Evolutionary conservation across 2,888 invertebrate genomes (phyloP).

Genomic region (Andrena flavipes): DNA sequence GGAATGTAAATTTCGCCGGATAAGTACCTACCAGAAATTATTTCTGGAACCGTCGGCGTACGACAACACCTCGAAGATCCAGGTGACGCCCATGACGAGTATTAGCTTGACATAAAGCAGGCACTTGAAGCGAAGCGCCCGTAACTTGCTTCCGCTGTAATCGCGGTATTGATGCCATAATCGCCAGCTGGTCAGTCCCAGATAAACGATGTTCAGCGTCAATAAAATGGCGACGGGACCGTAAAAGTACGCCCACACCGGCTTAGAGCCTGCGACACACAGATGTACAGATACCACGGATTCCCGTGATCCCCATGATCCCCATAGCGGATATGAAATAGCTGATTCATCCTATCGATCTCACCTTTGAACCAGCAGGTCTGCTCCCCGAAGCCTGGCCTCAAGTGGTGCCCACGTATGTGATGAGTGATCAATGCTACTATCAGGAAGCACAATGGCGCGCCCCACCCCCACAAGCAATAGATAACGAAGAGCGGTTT

Average conservation of each 20-base stretch:
- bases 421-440: constrained; percentile 86
- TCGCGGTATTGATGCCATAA: constrained; percentile 87
- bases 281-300: background rate
- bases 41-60: constrained; percentile 67
- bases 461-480: constrained; percentile 88
- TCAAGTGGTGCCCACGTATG: constrained; percentile 86
- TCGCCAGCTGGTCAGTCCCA: constrained; percentile 86
- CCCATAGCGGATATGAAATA: background rate
- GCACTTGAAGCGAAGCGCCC: constrained; percentile 86
- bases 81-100: constrained; percentile 90
- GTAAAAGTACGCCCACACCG: constrained; percentile 89
- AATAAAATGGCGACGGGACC: constrained; percentile 88
- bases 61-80: constrained; percentile 89
- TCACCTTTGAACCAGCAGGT: constrained; percentile 90
- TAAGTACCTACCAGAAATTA: constrained; percentile 82
- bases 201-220: constrained; percentile 86
- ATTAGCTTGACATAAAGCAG: constrained; percentile 88
- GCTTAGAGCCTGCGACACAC: constrained; percentile 85
- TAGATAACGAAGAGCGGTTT: constrained; percentile 86
- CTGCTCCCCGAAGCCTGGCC: constrained; percentile 87
- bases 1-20: background rate
- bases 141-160: constrained; percentile 86
- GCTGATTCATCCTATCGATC: background rate
- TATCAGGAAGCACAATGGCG: constrained; percentile 86
- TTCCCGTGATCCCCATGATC: no score